phyloP scores from a whole-genome alignment of 2,888 invertebrate species.

The Xanthostigma xanthostigma region DNA sequence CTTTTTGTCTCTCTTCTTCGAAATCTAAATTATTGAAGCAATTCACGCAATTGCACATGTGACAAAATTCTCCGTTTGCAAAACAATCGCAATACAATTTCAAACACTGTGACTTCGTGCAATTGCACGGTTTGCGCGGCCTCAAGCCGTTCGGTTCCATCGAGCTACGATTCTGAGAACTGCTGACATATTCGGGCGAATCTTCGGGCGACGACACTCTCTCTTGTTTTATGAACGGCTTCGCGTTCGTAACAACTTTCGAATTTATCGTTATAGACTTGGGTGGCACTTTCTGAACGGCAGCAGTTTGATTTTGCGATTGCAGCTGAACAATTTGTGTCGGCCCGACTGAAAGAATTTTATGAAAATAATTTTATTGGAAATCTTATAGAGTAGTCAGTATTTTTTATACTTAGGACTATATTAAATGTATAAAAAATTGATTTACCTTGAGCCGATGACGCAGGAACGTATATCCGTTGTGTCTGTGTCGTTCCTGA shows the following conservation, averaged over 20 bases:
- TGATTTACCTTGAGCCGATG: conserved; percentile 13
- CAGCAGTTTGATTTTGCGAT: conserved; percentile 2
- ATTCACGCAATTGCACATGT: conserved; percentile 93
- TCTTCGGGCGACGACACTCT: neutral
- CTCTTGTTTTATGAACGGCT: conserved; percentile 5
- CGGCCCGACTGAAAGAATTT: conserved; percentile 35
- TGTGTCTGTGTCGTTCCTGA: conserved; percentile 23
- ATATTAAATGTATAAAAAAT: neutral
- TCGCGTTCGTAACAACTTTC: conserved; percentile 23
- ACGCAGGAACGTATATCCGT: conserved; percentile 27
- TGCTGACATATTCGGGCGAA: neutral
- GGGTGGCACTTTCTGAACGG: conserved; percentile 3
- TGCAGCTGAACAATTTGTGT: conserved; percentile 35
- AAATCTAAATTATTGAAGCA: conserved; percentile 93
- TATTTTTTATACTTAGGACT: neutral
- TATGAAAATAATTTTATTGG: neutral
- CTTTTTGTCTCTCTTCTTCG: conserved; percentile 86
- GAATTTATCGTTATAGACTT: conserved; percentile 9
- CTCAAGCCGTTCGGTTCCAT: conserved; percentile 32
- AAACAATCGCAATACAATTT: conserved; percentile 99
- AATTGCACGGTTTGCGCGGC: conserved; percentile 92
- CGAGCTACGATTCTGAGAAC: neutral
- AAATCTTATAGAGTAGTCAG: neutral
- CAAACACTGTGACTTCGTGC: conserved; percentile 95
- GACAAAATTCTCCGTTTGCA: conserved; percentile 98